Base-by-base conservation (phyloP, 2,113 vertebrate genomes). In the Otolemur garnettii region DNA sequence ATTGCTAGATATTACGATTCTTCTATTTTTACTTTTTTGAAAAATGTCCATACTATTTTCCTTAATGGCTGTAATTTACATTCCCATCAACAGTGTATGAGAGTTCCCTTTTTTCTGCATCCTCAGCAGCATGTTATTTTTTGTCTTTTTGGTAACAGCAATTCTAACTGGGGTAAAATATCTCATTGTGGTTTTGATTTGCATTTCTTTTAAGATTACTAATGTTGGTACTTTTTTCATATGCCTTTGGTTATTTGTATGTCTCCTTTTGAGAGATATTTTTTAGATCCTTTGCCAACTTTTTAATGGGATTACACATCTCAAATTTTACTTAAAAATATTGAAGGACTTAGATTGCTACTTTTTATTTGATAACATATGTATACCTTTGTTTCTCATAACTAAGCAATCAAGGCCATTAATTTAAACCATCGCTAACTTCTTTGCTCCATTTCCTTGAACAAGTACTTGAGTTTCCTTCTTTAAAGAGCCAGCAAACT, bases 401-500 rank as follows among this genome's bases (percentile, higher is more conserved):
- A 59, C 22, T 10, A 24, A 62, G 83, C 15, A 62, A 69, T 59
- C 80, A 84, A 91, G 74, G 24, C 24, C 38, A 86, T n/a, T 89
- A 68, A 74, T 66, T 90, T 85, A 92, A 84, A 69, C 26, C 77
- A 75, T 12, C 7, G 15, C 15, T 71, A 72, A 88, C 18, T 69
- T 87, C 86, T 90, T 19, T 7, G 1, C n/a, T 0, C 7, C 0
- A 50, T 4, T 22, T 35, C 35, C 64, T 83, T 72, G 35, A 35
- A 24, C n/a, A 94, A 84, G 33, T 87, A 68, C 64, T 26, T 62
- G 17, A 80, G 55, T 72, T 94, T 78, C 45, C 74, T 94, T 78
- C 45, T 68, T 78, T 77, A 60, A 75, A 90, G 28, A 64, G 42
- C 13, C 26, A 83, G 50, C 26, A 66, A 93, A 35, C 17, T 38